A percentile compares a stretch with the other conserved stretches of the same genome.
These are phyloP conservation scores for Aythya baeri DNA, from an alignment of 2,113 vertebrate species.

Conservation along the genomic window DNA sequence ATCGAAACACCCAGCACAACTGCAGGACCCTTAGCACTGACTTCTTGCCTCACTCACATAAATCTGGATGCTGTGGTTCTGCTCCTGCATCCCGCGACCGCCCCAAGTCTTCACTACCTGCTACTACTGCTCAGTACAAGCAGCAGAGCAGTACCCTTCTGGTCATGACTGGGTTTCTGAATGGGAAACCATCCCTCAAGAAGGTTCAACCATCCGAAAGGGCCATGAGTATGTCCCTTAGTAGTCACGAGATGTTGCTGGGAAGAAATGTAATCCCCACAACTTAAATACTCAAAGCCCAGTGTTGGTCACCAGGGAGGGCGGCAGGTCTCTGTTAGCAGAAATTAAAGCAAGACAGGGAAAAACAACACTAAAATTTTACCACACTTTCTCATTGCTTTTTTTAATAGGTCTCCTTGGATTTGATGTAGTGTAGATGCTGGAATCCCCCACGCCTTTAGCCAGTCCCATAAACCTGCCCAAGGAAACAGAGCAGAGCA, in stretches of 20 bases:
- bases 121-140: background rate
- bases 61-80: background rate
- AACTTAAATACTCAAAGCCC: constrained; percentile 3
- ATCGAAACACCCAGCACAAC: background rate
- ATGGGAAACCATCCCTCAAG: background rate
- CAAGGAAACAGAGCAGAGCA: background rate
- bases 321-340: background rate
- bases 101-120: background rate
- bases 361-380: background rate
- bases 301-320: background rate
- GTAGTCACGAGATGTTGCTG: constrained; percentile 7
- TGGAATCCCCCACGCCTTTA: background rate
- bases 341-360: background rate
- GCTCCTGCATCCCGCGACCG: background rate
- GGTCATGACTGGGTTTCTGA: background rate
- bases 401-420: background rate
- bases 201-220: background rate
- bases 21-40: background rate
- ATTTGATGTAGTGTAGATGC: background rate
- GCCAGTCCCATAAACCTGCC: background rate
- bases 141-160: background rate
- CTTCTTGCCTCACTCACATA: background rate
- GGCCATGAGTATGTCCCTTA: background rate
- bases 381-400: background rate
- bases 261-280: background rate